Evolutionary conservation across 1,140 invertebrate genomes (phyloP).

Genomic region (Trypoxylus dichotomus): DNA sequence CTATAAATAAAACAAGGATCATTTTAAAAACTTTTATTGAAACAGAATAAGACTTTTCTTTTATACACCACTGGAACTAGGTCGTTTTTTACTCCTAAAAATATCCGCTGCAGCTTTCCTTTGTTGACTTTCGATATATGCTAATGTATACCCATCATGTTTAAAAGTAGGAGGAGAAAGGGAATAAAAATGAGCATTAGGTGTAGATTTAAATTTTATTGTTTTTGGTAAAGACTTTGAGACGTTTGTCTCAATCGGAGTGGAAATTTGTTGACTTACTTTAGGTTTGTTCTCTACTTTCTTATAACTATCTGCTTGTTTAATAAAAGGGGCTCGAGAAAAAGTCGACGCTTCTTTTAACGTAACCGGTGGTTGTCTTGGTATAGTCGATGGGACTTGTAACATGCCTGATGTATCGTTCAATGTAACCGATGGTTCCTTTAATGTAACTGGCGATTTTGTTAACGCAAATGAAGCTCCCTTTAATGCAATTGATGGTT

Average conservation of each 20-base stretch:
- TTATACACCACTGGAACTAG: conserved; percentile 15
- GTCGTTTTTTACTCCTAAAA: not conserved
- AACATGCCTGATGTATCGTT: too few species aligned
- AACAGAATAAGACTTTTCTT: not conserved
- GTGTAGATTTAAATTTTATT: conserved; percentile 14
- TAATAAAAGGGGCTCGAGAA: not conserved
- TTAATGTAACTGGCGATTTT: too few species aligned
- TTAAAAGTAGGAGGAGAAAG: not conserved
- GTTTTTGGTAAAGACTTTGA: not conserved
- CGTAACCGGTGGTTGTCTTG: not conserved
- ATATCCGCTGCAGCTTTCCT: not conserved
- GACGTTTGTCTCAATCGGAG: not conserved
- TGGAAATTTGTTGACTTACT: not conserved
- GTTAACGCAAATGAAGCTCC: too few species aligned
- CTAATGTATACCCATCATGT: conserved; percentile 27
- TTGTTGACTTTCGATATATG: conserved; percentile 20
- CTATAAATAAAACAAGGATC: not conserved
- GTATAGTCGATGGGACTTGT: too few species aligned
- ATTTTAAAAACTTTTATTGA: not conserved
- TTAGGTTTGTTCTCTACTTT: not conserved
- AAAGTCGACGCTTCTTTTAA: not conserved
- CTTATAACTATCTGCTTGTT: not conserved
- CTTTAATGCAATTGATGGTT: too few species aligned
- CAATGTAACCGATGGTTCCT: too few species aligned
- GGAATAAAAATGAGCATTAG: not conserved